phyloP scores from a whole-genome alignment of 2,113 vertebrate genomes.

The Eurystomus gularis region DNA sequence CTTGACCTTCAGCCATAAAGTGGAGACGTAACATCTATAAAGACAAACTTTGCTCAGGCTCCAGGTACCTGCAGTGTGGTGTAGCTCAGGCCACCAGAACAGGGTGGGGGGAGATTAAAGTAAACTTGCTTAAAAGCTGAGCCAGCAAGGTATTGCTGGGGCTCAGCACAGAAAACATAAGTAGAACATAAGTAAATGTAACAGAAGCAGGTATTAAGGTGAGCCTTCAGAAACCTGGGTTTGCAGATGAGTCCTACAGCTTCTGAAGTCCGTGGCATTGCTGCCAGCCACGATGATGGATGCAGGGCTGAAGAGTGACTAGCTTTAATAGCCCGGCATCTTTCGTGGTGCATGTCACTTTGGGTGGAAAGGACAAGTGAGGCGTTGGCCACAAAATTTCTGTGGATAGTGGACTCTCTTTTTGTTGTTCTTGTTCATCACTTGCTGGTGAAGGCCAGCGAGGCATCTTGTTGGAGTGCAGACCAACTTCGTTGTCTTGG shows the following conservation, averaged over 20 bases:
- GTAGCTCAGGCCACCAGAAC: neutral
- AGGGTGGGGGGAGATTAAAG: neutral
- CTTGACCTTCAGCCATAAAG: constrained; percentile 10
- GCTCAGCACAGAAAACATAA: neutral
- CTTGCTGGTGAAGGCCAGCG: neutral
- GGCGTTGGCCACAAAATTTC: neutral
- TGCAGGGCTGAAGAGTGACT: neutral
- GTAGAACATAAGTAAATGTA: too few species aligned
- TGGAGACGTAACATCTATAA: neutral
- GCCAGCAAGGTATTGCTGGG: neutral
- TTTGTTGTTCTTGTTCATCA: neutral
- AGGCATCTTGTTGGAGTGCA: neutral
- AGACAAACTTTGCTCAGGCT: neutral
- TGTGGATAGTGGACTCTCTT: neutral
- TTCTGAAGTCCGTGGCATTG: neutral
- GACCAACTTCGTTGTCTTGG: neutral
- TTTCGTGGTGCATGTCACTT: neutral
- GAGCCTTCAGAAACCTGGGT: neutral
- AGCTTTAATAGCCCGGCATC: neutral
- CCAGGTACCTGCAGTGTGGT: neutral
- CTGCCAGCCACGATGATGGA: rapidly evolving
- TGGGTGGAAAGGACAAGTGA: neutral
- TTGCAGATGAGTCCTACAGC: neutral
- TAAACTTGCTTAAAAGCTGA: neutral
- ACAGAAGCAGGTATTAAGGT: neutral